Evolutionary conservation across 2,888 invertebrate species (phyloP), one percentile per base, ranked within the genome.

Genomic region (Augiades crinisus): DNA sequence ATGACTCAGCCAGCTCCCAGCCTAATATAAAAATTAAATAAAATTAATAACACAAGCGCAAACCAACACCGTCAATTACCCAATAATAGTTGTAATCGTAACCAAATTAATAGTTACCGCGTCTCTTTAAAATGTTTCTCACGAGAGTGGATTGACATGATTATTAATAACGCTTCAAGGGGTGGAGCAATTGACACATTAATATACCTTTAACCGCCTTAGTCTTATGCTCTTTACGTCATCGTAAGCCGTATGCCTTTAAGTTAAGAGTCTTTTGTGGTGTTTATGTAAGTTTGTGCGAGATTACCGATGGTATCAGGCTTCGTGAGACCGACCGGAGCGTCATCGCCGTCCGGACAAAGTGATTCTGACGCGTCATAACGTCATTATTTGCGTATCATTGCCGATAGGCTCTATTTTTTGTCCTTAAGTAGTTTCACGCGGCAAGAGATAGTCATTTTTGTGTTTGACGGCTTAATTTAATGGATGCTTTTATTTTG

Each of bases 111-210:
- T 81, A 82, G 78, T 80, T 79, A 74, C 78, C 66, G 62, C 62
- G 67, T 70, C 73, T 70, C 70, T 72, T 75, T 72, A 71, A 78
- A 77, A 81, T 76, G 78, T 81, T 86, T 88, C 87, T 87, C 87
- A 88, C 86, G 87, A 74, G 86, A 74, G 63, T 55, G 63, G 72
- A 81, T 81, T 83, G 85, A 86, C 85, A 81, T 78, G 79, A 80
- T 85, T 85, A 85, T 84, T 85, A 84, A 83, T 83, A 83, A 76
- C 70, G 61, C 55, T 54, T 61, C 58, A 46, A 38, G 50, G 53
- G 55, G 53, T 84, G 82, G 81, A 72, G 83, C 83, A 79, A 78
- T 85, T 83, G 86, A 86, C 85, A 83, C 82, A 71, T 87, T 84
- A 84, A 81, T 82, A 78, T 74, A 73, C 68, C 60, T 61, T 62